These are phyloP conservation scores for Planiliza haematocheilus DNA, from an alignment of 2,113 vertebrate species.

Conservation along the genomic window DNA sequence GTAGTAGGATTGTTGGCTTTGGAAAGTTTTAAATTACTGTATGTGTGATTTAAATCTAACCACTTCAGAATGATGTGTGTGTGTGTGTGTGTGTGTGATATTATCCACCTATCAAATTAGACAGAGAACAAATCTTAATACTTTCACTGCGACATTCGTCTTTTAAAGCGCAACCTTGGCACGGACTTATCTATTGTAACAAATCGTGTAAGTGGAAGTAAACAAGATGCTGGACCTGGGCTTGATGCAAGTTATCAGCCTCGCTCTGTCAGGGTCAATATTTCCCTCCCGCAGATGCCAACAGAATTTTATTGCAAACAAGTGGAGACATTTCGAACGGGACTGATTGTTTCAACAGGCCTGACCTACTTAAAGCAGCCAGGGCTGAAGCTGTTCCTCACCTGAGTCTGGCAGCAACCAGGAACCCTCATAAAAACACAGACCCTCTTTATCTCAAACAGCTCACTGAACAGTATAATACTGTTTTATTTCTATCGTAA, in stretches of 20 bases:
- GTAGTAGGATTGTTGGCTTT: background rate
- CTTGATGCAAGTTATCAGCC: conserved; percentile 47
- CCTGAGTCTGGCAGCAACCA: conserved; percentile 66
- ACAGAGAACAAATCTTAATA: background rate
- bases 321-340: conserved; percentile 64
- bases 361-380: conserved; percentile 78
- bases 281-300: conserved; percentile 53
- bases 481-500: conserved; percentile 38
- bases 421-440: conserved; percentile 58
- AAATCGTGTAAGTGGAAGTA: conserved; percentile 25
- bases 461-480: conserved; percentile 21
- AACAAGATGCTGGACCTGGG: conserved; percentile 52
- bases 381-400: conserved; percentile 64
- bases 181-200: conserved; percentile 6
- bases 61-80: too few species aligned
- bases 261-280: conserved; percentile 51
- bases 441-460: conserved; percentile 43
- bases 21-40: too few species aligned
- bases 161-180: too few species aligned
- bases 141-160: background rate
- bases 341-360: conserved; percentile 71
- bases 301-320: conserved; percentile 61
- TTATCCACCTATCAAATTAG: too few species aligned
- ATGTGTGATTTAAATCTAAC: too few species aligned
- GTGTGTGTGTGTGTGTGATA: too few species aligned